A percentile compares a stretch with the other conserved stretches of the same genome.
These are phyloP conservation scores for Eulemur mongoz DNA, from an alignment of 2,797 vertebrate genomes.

Conservation along the genomic window DNA sequence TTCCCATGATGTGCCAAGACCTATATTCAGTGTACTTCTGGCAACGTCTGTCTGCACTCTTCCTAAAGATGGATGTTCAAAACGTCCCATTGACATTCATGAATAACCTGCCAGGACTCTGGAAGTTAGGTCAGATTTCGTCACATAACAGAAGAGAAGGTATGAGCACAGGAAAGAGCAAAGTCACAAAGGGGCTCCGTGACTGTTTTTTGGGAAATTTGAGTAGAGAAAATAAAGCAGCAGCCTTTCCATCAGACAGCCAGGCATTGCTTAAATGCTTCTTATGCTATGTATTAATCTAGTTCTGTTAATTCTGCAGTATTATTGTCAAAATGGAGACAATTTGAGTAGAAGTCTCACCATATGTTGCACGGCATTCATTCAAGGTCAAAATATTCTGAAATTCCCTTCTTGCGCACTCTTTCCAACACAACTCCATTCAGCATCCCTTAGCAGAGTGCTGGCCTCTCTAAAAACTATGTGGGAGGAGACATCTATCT, in stretches of 20 bases:
- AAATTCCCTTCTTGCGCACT: neutral
- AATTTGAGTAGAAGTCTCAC: neutral
- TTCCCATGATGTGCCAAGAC: neutral
- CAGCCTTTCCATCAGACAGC: neutral
- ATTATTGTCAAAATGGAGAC: neutral
- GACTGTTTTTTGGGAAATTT: neutral
- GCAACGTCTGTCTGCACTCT: neutral
- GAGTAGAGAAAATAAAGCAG: neutral
- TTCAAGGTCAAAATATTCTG: neutral
- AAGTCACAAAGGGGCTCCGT: neutral
- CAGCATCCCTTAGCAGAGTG: neutral
- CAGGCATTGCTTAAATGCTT: neutral
- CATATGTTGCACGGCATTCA: neutral
- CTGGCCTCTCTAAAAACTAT: neutral
- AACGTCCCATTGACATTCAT: neutral
- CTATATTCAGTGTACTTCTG: neutral
- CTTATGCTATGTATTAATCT: neutral
- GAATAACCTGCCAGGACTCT: neutral
- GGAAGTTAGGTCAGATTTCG: neutral
- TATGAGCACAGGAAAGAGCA: neutral
- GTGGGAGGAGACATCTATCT: neutral
- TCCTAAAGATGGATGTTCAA: neutral
- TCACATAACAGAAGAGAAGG: neutral
- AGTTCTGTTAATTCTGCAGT: neutral
- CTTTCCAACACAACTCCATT: neutral